Evolutionary conservation across 1,140 invertebrate genomes (phyloP).

Genomic region (Pteromalus puparum): DNA sequence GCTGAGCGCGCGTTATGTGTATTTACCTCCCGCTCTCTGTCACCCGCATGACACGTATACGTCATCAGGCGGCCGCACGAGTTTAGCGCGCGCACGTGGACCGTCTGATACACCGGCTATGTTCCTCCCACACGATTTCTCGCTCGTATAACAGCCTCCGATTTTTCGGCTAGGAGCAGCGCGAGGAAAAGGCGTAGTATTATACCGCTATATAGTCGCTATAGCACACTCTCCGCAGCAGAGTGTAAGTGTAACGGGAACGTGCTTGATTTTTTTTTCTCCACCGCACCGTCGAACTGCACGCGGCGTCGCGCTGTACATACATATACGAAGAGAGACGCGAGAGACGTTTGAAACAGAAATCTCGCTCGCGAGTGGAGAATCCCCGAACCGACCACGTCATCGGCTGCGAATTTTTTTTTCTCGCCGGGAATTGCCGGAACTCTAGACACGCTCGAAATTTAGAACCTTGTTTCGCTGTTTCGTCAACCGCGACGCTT

Average conservation of each 20-base stretch:
- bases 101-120: background rate
- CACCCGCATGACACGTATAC: background rate
- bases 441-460: background rate
- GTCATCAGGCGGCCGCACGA: no score
- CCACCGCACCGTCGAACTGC: no score
- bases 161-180: no score
- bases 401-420: conserved; percentile 45
- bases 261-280: background rate
- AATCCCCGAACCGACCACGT: conserved; percentile 31
- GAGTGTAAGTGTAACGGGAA: background rate
- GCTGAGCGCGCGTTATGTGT: background rate
- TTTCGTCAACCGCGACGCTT: background rate
- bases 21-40: background rate
- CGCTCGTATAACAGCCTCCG: no score
- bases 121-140: no score
- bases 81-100: background rate
- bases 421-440: conserved; percentile 1
- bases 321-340: background rate
- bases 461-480: conserved; percentile 33
- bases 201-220: conserved; percentile 10
- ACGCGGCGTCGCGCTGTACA: no score
- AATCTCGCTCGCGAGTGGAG: background rate
- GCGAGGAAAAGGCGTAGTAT: background rate
- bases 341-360: background rate
- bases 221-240: no score